These are phyloP conservation scores for Pentalonia nigronervosa DNA, from an alignment of 1,140 invertebrate genomes.

Conservation along the genomic window DNA sequence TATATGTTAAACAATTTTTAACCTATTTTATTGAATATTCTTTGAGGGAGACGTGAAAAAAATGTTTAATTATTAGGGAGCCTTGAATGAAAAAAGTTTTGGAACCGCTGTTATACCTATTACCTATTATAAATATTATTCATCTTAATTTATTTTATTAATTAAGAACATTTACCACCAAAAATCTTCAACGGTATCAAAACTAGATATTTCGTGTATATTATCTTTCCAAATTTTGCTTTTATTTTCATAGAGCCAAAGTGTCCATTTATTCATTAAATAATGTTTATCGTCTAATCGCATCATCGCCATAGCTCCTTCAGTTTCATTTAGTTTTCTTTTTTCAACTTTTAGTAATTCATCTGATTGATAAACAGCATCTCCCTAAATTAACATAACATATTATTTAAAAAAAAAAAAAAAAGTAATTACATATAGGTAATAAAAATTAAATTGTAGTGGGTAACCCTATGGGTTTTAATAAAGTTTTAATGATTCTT, in stretches of 20 bases:
- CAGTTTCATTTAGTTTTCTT: slow-evolving; percentile 62
- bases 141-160: background rate
- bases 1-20: no score
- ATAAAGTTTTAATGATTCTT: no score
- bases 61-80: no score
- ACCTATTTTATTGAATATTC: no score
- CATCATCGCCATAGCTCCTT: slow-evolving; percentile 64
- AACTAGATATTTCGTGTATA: slow-evolving; percentile 89
- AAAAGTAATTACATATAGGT: background rate
- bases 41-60: no score
- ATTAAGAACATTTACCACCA: slow-evolving; percentile 80
- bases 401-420: background rate
- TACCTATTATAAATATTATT: no score
- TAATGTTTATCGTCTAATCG: slow-evolving; percentile 87
- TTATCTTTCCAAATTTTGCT: slow-evolving; percentile 92
- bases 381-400: slow-evolving; percentile 4
- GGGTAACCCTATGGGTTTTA: background rate
- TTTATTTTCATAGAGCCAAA: slow-evolving; percentile 97
- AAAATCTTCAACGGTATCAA: slow-evolving; percentile 98
- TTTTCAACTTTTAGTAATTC: slow-evolving; percentile 33
- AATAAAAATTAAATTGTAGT: background rate
- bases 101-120: no score
- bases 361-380: background rate
- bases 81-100: no score
- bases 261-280: slow-evolving; percentile 93